Evolutionary conservation across 2,888 invertebrate genomes (phyloP).

Genomic region (Drosophila mimetica): DNA sequence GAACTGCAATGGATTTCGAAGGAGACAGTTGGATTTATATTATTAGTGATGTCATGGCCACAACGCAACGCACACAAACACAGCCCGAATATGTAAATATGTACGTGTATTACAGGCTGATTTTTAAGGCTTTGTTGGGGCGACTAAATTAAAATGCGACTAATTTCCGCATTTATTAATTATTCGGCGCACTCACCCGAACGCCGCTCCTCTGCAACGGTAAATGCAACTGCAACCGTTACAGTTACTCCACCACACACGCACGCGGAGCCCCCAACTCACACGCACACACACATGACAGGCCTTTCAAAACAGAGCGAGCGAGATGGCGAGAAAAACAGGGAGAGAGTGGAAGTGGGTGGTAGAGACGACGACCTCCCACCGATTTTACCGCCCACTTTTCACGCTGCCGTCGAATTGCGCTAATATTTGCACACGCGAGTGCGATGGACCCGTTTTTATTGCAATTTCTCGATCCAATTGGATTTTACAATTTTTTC

Average conservation of each 20-base stretch:
- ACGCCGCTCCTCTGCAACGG: slow-evolving; percentile 24
- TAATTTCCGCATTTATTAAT: slow-evolving; percentile 48
- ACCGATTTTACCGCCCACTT: neutral
- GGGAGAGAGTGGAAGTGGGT: slow-evolving; percentile 1
- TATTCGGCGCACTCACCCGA: slow-evolving; percentile 44
- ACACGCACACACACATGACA: slow-evolving; percentile 4
- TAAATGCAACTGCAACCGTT: slow-evolving; percentile 23
- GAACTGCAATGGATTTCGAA: slow-evolving; percentile 61
- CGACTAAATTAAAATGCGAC: neutral
- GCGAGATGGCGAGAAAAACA: slow-evolving; percentile 3
- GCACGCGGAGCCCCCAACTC: slow-evolving; percentile 5
- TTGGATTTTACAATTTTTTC: slow-evolving; percentile 13
- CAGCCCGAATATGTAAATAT: slow-evolving; percentile 10
- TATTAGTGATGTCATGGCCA: slow-evolving; percentile 52
- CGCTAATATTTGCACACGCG: slow-evolving; percentile 8
- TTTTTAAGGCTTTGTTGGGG: slow-evolving; percentile 6
- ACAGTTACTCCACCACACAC: slow-evolving; percentile 30
- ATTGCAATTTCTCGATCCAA: slow-evolving; percentile 3
- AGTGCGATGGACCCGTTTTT: neutral
- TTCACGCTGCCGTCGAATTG: neutral
- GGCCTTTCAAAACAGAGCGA: slow-evolving; percentile 16
- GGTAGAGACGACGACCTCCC: slow-evolving; percentile 7
- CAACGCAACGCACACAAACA: slow-evolving; percentile 6
- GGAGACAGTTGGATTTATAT: slow-evolving; percentile 11
- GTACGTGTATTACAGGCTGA: neutral